Conservation (phyloP, 2,113 vertebrate species). For the Gavia stellata region DNA sequence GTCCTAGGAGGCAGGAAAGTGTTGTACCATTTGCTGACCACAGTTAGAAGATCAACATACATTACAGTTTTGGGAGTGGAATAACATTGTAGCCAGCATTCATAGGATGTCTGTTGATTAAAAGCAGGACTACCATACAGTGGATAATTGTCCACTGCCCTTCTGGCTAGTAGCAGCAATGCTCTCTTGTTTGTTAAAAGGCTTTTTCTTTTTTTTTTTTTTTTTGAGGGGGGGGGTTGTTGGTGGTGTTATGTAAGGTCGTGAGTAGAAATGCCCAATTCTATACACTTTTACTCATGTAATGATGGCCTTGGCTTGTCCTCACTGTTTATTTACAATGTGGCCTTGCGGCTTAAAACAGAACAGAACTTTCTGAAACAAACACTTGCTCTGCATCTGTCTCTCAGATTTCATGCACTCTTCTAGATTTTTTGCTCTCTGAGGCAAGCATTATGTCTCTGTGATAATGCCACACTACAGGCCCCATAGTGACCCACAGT, state of each 20-base stretch:
- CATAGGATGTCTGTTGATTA: not conserved
- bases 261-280: not conserved
- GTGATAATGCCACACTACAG: not conserved
- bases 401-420: not conserved
- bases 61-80: not conserved
- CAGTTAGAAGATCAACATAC: not conserved
- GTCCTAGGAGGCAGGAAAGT: not conserved
- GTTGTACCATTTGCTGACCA: not conserved
- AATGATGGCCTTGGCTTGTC: not conserved
- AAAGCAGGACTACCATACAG: not conserved
- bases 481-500: not conserved
- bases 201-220: not conserved
- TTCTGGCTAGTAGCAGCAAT: not conserved
- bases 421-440: not conserved
- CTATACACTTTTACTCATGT: not conserved
- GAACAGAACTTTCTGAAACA: not conserved
- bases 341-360: not conserved
- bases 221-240: accelerated
- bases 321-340: not conserved
- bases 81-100: not conserved
- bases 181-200: not conserved
- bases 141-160: not conserved
- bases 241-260: not conserved
- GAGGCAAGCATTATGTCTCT: not conserved
- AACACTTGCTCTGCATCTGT: not conserved